Evolutionary conservation across 1,140 invertebrate species (phyloP), one percentile per base, ranked within the genome.

Genomic region (Leptopilina clavipes): DNA sequence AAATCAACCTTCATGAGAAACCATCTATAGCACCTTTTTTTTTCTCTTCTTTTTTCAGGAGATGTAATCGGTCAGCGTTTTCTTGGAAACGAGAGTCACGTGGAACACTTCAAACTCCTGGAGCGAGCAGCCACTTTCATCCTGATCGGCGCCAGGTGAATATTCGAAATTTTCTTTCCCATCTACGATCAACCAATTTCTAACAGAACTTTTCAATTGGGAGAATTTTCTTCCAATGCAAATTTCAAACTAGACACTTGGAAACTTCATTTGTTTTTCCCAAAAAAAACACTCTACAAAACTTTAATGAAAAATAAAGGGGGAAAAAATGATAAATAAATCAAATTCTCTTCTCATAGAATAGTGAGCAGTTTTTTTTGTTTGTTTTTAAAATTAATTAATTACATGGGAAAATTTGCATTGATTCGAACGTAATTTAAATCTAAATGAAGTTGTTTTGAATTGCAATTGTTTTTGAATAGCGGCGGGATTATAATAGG

Each of bases 81-180:
- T 86, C 84, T 91, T 70, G 92, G 92, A 73, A 93, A 93, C 85
- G 90, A 91, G 79, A 92, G 91, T 81, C 91, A 92, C 85, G 90
- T 91, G 80, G 93, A 94, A 83, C 92, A 93, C 87, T 94, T 94
- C 89, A 93, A 93, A 82, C 88, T 94, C 45, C 86, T 94, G 70
- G 92, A 94, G 82, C 90, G 91, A 43, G 92, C 93, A 81, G 89
- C 92, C 70, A 93, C 93, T 81, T 93, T 92, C 76, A 88, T 94
- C 73, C 89, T 94, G 76, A 92, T 94, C 82, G 94, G 94, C 76
- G 94, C 93, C 76, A 93, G 93, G 93, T 94, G 14, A 92, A 91
- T 82, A 70, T 89, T 76, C 40, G 17, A 71, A 40, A 76, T 48
- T 72, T 48, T 44, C 43, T 52, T 11, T 52, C 17, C 12, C 45